Base-by-base conservation (phyloP, 2,113 vertebrate species). In the Ornithorhynchus anatinus region DNA sequence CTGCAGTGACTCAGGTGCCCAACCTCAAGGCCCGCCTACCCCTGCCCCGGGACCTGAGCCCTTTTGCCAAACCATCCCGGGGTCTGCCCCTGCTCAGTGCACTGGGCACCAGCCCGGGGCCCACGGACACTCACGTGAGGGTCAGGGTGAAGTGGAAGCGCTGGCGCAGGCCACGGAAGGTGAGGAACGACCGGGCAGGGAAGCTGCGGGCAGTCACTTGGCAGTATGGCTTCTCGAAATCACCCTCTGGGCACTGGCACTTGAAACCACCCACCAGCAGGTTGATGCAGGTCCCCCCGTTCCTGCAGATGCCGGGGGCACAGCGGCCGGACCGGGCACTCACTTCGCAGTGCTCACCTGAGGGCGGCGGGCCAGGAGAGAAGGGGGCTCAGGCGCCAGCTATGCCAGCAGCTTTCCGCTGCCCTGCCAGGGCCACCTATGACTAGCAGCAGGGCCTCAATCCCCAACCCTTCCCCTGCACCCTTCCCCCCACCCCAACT, bases 141-240 rank as follows among this genome's bases (percentile, higher is more conserved):
- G 95, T 89, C 16, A 98, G 87, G 40, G 96, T 96, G 92, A 99
- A 98, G 91, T 98, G 97, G 85, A 99, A 98, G 50, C 97, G 95
- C 88, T 98, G 97, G 25, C 95, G 95, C 32, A 98, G 95, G 22
- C 97, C 97, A 10, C 91, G 96, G 85, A 98, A 98, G 79, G 97
- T 98, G 89, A 99, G 59, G 88, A 99, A 98, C 83, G 96, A 96
- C 40, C 77, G 91, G 0, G 94, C 92, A 0, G 96, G 95, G 80
- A 99, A 99, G 90, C 96, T 96, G 54, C 97, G 94, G 0, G 96
- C 96, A 86, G 93, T 97, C 94, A 97, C 95, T 88, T 94, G 87
- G 45, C 97, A 98, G 91, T 93, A 97, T 2, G 97, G 97, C 35
- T 94, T 96, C 90, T 99, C 96, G 0, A 93, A 97, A 80, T 94